Evolutionary conservation across 1,140 invertebrate species (phyloP).

Genomic region (Ladona fulva): DNA sequence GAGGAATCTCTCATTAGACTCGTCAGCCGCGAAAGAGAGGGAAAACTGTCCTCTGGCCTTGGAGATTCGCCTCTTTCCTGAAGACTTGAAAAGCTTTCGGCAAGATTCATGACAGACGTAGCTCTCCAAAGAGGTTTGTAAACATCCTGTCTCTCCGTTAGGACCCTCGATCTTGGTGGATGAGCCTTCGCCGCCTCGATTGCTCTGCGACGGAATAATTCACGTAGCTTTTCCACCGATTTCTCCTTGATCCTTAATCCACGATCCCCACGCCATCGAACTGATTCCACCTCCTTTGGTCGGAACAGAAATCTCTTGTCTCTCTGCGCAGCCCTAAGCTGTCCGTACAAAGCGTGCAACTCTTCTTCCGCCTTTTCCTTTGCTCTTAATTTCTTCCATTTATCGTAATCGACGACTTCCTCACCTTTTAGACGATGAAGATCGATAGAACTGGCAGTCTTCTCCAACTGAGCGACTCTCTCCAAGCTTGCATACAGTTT

Average conservation of each 20-base stretch:
- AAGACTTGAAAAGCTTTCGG: constrained; percentile 45
- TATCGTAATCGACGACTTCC: constrained; percentile 76
- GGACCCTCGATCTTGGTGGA: constrained; percentile 39
- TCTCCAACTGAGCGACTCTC: constrained; percentile 71
- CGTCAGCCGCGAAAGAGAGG: not conserved
- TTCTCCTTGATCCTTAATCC: constrained; percentile 73
- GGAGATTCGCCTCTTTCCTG: constrained; percentile 20
- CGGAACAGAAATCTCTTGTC: constrained; percentile 77
- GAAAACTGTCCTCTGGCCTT: not conserved
- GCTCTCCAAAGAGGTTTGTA: constrained; percentile 78
- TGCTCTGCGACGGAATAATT: constrained; percentile 53
- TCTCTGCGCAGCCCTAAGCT: constrained; percentile 66
- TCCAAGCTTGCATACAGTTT: constrained; percentile 80
- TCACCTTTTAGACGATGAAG: constrained; percentile 57
- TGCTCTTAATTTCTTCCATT: constrained; percentile 70
- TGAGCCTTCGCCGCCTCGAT: constrained; percentile 37
- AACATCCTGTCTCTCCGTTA: constrained; percentile 46
- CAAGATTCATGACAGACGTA: constrained; percentile 66
- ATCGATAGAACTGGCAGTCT: constrained; percentile 58
- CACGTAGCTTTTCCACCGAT: constrained; percentile 74
- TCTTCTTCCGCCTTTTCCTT: constrained; percentile 75
- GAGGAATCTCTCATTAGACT: not conserved
- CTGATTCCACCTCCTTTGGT: constrained; percentile 56
- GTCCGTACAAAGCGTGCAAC: constrained; percentile 62
- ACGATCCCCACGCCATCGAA: constrained; percentile 67